Evolutionary conservation across 2,888 invertebrate genomes (phyloP).

Genomic region (Caenorhabditis sp.): DNA sequence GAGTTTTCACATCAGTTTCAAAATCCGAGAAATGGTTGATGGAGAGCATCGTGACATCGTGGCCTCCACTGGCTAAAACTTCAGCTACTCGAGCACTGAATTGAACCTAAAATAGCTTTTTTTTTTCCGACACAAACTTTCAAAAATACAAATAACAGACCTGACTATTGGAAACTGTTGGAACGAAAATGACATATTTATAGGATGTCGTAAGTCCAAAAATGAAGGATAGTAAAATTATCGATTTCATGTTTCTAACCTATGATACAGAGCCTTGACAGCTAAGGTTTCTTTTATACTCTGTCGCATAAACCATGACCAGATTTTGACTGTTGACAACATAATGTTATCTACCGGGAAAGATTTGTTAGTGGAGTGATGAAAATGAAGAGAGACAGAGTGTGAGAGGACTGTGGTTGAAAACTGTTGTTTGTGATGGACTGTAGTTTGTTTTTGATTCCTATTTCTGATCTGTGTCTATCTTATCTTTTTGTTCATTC

Average conservation of each 20-base stretch:
- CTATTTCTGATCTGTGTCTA: neutral
- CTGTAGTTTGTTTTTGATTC: constrained; percentile 4
- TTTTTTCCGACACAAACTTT: neutral
- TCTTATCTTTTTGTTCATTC: neutral
- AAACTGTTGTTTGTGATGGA: constrained; percentile 12
- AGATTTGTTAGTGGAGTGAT: no score
- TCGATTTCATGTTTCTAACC: no score
- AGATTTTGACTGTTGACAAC: neutral
- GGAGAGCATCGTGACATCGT: constrained; percentile 74
- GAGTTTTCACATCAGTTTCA: constrained; percentile 65
- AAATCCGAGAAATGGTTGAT: constrained; percentile 54
- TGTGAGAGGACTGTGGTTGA: no score
- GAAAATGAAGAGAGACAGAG: neutral
- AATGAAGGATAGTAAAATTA: neutral
- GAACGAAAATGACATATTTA: constrained; percentile 72
- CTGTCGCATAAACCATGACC: neutral
- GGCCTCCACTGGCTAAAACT: constrained; percentile 72
- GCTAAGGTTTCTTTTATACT: no score
- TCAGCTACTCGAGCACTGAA: constrained; percentile 74
- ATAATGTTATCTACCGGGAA: no score
- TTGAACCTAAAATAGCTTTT: constrained; percentile 63
- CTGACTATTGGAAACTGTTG: constrained; percentile 73
- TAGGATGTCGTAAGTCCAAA: constrained; percentile 27
- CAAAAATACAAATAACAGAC: constrained; percentile 55
- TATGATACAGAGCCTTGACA: no score